Conservation (phyloP, 2,797 vertebrate genomes). For the Thaleichthys pacificus region DNA sequence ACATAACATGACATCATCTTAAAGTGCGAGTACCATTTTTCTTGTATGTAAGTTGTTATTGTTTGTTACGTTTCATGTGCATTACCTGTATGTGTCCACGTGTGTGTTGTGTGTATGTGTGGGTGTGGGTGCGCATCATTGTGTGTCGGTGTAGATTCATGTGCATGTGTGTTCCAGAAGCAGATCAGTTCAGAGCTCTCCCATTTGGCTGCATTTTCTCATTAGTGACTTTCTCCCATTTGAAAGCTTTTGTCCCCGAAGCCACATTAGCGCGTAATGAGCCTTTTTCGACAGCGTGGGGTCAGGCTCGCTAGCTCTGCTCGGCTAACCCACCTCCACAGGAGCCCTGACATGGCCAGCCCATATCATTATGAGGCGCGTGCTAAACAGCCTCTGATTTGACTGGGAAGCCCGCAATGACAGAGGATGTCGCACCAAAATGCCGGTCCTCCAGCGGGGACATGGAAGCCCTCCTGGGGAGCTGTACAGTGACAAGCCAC, state of each 20-base stretch:
- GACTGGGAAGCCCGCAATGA: background rate
- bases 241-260: background rate
- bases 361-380: slow-evolving; percentile 44
- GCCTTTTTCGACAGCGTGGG: slow-evolving; percentile 11
- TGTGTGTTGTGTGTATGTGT: background rate
- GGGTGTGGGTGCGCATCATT: background rate
- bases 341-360: slow-evolving; percentile 36
- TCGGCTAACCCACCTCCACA: slow-evolving; percentile 36
- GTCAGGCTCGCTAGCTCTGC: background rate
- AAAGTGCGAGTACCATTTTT: too few relatives aligned
- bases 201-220: slow-evolving; percentile 26
- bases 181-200: background rate
- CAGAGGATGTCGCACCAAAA: background rate
- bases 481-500: slow-evolving; percentile 10
- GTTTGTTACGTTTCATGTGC: background rate
- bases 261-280: slow-evolving; percentile 47
- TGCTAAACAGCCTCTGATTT: slow-evolving; percentile 28
- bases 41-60: background rate
- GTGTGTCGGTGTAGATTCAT: background rate
- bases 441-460: background rate
- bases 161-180: background rate
- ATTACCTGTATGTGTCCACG: background rate
- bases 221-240: slow-evolving; percentile 39
- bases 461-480: slow-evolving; percentile 9
- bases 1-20: too few relatives aligned